Evolutionary conservation across 2,888 invertebrate species (phyloP).

Genomic region (Petrolisthes manimaculis): DNA sequence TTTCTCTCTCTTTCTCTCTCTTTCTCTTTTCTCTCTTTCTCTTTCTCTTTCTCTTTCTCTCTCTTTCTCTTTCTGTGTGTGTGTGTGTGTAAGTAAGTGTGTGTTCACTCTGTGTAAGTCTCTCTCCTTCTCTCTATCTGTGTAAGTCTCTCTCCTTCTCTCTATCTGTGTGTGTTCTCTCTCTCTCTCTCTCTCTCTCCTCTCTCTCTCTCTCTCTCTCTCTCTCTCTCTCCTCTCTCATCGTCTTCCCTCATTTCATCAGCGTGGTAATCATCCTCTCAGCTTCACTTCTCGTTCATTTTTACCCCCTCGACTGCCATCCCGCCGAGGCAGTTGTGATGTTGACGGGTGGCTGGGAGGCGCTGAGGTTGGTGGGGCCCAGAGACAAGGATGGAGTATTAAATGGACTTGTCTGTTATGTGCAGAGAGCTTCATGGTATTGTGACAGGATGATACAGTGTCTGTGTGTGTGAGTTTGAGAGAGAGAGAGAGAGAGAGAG

Average conservation of each 20-base stretch:
- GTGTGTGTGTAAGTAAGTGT: too few relatives aligned
- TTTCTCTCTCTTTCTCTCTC: not conserved
- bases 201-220: not conserved
- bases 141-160: not conserved
- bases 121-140: not conserved
- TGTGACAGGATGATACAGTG: too few relatives aligned
- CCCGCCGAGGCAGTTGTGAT: too few relatives aligned
- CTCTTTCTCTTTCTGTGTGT: not conserved
- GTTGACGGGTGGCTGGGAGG: too few relatives aligned
- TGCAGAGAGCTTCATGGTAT: too few relatives aligned
- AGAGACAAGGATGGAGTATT: too few relatives aligned
- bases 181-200: not conserved
- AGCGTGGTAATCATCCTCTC: not conserved
- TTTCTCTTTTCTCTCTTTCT: not conserved
- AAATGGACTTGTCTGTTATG: too few relatives aligned
- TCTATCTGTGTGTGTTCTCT: not conserved
- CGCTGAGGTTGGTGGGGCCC: too few relatives aligned
- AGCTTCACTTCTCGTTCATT: too few relatives aligned
- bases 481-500: too few relatives aligned
- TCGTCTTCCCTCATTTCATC: not conserved
- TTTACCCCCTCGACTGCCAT: too few relatives aligned
- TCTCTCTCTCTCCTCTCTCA: not conserved
- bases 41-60: not conserved
- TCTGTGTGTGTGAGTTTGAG: too few relatives aligned
- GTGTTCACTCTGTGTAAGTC: not conserved